Percentiles rank a stretch among this genome's conserved stretches.
phyloP scores from a whole-genome alignment of 2,797 vertebrate species.

The Fundulus diaphanus region DNA sequence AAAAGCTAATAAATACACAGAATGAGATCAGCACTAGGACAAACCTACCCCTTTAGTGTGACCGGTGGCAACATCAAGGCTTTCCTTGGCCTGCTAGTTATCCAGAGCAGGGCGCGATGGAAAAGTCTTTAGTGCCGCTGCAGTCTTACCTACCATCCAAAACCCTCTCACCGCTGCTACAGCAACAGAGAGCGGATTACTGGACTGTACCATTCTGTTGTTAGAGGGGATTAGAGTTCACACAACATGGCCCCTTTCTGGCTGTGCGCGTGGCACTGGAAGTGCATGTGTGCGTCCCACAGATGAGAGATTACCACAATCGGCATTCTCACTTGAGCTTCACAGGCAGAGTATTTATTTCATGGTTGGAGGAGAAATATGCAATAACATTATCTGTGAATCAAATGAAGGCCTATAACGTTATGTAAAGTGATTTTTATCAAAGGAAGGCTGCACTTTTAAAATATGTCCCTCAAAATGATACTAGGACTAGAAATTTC shows the following conservation, averaged over 20 bases:
- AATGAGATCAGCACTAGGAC: constrained; percentile 35
- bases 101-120: constrained; percentile 76
- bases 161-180: constrained; percentile 89
- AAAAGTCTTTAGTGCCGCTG: constrained; percentile 75
- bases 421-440: constrained; percentile 9
- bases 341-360: constrained; percentile 52
- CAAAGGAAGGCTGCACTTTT: neutral
- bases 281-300: constrained; percentile 74
- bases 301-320: constrained; percentile 83
- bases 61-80: constrained; percentile 69
- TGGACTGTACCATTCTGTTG: constrained; percentile 89
- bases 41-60: constrained; percentile 80
- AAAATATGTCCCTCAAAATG: constrained; percentile 1
- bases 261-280: constrained; percentile 66
- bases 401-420: constrained; percentile 11
- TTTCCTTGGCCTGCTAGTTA: constrained; percentile 74
- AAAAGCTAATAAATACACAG: constrained; percentile 20
- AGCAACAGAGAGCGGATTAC: constrained; percentile 92
- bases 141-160: constrained; percentile 84
- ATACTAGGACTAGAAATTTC: neutral
- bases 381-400: constrained; percentile 3
- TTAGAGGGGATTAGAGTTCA: constrained; percentile 87
- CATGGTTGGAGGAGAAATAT: constrained; percentile 27
- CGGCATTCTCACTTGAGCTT: constrained; percentile 77
- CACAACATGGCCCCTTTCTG: constrained; percentile 85